phyloP scores from a whole-genome alignment of 2,797 vertebrate species.

The Gambusia yucatana region DNA sequence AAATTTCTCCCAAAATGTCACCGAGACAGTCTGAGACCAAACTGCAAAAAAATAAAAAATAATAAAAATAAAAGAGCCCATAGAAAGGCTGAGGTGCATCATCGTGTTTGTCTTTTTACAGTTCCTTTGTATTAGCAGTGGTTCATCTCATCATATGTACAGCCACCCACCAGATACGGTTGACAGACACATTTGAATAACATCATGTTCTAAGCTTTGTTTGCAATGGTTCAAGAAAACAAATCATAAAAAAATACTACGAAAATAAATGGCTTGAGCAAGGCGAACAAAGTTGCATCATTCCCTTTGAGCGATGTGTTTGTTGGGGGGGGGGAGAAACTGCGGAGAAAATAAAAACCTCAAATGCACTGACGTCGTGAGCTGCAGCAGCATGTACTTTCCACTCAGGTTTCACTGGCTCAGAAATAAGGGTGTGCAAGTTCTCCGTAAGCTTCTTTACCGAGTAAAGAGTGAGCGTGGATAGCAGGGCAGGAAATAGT shows the following conservation, averaged over 20 bases:
- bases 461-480: conserved; percentile 73
- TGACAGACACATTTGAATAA: conserved; percentile 67
- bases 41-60: conserved; percentile 31
- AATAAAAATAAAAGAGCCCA: conserved; percentile 20
- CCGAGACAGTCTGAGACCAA: conserved; percentile 68
- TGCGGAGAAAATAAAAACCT: conserved; percentile 27
- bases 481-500: conserved; percentile 75
- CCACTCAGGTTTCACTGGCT: conserved; percentile 80
- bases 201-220: conserved; percentile 63
- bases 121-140: conserved; percentile 78
- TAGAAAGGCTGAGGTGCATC: conserved; percentile 68
- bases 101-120: conserved; percentile 68
- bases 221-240: conserved; percentile 69
- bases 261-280: conserved; percentile 80
- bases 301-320: conserved; percentile 73
- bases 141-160: conserved; percentile 63
- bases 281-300: conserved; percentile 77
- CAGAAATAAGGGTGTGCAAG: conserved; percentile 84
- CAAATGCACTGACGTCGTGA: conserved; percentile 64
- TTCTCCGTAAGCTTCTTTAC: conserved; percentile 76
- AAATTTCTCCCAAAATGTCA: conserved; percentile 47
- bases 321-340: conserved; percentile 64
- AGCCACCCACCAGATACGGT: conserved; percentile 48
- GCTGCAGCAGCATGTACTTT: conserved; percentile 74
- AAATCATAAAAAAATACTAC: conserved; percentile 53